Conservation (phyloP, 1,140 invertebrate genomes). For the Xylocopa sonorina region DNA sequence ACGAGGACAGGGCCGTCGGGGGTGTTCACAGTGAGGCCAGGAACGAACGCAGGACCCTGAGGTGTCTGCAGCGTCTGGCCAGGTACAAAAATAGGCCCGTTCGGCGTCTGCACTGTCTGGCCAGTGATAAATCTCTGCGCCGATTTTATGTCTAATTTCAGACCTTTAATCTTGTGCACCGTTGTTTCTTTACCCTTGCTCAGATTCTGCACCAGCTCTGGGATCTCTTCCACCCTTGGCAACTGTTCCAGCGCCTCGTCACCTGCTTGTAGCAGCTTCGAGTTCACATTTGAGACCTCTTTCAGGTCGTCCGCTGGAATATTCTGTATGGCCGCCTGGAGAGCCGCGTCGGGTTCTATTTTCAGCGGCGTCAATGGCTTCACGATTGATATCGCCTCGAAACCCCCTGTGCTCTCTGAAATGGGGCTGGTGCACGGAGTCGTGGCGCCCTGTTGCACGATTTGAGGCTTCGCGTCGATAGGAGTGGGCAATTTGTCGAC, state of each 20-base stretch:
- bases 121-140: slow-evolving; percentile 86
- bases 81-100: slow-evolving; percentile 86
- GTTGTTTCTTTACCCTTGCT: slow-evolving; percentile 83
- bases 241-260: slow-evolving; percentile 82
- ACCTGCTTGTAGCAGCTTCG: slow-evolving; percentile 82
- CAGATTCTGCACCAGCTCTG: slow-evolving; percentile 85
- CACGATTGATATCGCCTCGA: slow-evolving; percentile 85
- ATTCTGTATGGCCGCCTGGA: slow-evolving; percentile 72
- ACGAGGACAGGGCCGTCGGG: slow-evolving; percentile 86
- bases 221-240: slow-evolving; percentile 85
- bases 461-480: slow-evolving; percentile 80
- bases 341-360: slow-evolving; percentile 77
- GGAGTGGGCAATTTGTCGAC: slow-evolving; percentile 82
- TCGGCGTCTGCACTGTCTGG: slow-evolving; percentile 87
- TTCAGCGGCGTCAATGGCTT: slow-evolving; percentile 84
- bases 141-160: slow-evolving; percentile 85
- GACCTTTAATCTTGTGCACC: slow-evolving; percentile 84
- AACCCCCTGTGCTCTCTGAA: slow-evolving; percentile 82
- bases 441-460: slow-evolving; percentile 75
- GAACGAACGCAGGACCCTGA: slow-evolving; percentile 86
- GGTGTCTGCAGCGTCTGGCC: slow-evolving; percentile 88
- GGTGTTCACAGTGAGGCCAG: slow-evolving; percentile 87
- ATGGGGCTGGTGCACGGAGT: slow-evolving; percentile 76
- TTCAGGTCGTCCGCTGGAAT: slow-evolving; percentile 82
- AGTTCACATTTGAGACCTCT: slow-evolving; percentile 83